Base-by-base conservation (phyloP, 2,797 vertebrate genomes). In the Rhinatrema bivittatum region DNA sequence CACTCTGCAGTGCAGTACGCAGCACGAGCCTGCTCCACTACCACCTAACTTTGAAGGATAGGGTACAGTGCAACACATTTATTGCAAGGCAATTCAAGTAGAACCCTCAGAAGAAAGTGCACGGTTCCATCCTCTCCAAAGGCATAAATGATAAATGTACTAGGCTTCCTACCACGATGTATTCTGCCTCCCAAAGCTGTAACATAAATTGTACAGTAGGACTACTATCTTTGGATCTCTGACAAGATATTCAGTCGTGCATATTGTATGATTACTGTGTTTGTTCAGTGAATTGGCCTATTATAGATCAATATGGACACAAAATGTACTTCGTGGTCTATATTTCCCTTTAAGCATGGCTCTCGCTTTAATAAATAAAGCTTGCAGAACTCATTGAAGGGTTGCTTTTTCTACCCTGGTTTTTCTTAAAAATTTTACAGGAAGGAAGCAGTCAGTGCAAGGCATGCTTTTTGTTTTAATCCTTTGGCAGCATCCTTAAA, bases 61-160 rank as follows among this genome's bases (percentile, higher is more conserved):
- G 65, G 18, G 26, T 54, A 29, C 21, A 3, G 10, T 21, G 16
- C 16, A 20, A 33, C 26, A 15, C 46, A 57, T 74, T 65, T 58
- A 54, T 73, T 47, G 41, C 47, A 49, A 28, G 19, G 37, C n/a
- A 23, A 18, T 14, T 63, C 56, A 52, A 53, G 48, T 50, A 53
- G 55, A 66, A 64, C 48, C 42, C 35, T 31, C 11, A 2, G 40
- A 29, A 50, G 42, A 60, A 68, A 58, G 37, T 53, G 25, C 34
- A 21, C 25, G 40, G 40, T 56, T 27, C 11, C 62, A 47, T 65
- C 46, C 54, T 72, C 40, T 26, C 29, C 26, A 25, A 27, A 32
- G 62, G 50, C 49, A 30, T 53, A 60, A 60, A 55, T 52, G 41
- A 71, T 50, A 59, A 72, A 72, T 53, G 46, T 31, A 8, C 21